A percentile compares a stretch with the other conserved stretches of the same genome.
phyloP scores from a whole-genome alignment of 2,113 vertebrate species.

The Meles meles region DNA sequence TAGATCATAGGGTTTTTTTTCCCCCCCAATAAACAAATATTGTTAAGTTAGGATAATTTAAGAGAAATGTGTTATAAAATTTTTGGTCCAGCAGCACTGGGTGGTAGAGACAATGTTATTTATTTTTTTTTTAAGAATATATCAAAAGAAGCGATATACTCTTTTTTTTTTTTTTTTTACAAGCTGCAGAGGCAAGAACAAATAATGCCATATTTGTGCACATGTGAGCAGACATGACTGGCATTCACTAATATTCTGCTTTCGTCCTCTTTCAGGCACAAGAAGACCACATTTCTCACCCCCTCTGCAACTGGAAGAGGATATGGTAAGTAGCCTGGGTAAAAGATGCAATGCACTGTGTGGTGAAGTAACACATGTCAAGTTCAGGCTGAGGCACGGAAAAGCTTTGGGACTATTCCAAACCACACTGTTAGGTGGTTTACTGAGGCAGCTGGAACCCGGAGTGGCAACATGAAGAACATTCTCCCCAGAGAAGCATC shows the following conservation, averaged over 20 bases:
- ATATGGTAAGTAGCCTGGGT: fast-evolving
- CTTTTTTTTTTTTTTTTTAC: neutral
- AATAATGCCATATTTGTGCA: neutral
- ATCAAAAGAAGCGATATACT: neutral
- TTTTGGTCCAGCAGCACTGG: neutral
- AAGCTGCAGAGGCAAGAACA: neutral
- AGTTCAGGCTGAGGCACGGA: neutral
- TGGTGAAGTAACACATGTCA: neutral
- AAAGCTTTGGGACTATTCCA: too few relatives aligned
- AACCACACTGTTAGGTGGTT: fast-evolving
- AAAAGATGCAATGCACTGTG: neutral
- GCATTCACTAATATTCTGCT: neutral
- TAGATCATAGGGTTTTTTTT: neutral
- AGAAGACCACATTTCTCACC: neutral
- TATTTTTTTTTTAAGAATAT: neutral
- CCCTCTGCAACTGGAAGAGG: neutral
- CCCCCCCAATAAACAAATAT: neutral
- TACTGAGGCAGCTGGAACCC: neutral
- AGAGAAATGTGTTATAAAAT: neutral
- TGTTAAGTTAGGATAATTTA: neutral
- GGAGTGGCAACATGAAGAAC: neutral
- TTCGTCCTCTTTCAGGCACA: neutral
- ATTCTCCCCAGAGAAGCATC: neutral
- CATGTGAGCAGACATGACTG: neutral
- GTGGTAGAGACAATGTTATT: neutral